phyloP scores from a whole-genome alignment of 2,888 invertebrate species.

The Notodonta ziczac region DNA sequence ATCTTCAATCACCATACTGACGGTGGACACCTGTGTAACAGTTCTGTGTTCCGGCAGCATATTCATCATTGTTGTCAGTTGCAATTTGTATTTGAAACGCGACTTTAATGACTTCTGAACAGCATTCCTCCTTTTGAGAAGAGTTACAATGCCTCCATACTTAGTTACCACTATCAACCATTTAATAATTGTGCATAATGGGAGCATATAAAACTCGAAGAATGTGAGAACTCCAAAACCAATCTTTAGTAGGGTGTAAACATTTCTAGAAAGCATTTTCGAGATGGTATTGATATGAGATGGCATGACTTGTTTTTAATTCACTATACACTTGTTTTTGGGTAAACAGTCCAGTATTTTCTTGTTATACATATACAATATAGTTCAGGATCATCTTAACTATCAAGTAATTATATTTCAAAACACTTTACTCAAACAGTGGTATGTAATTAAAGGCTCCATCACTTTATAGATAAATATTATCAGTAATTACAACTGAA shows the following conservation, averaged over 20 bases:
- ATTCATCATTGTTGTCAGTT: conserved; percentile 48
- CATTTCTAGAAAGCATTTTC: conserved; percentile 40
- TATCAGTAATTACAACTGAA: neutral
- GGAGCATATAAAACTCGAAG: conserved; percentile 58
- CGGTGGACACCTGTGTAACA: conserved; percentile 47
- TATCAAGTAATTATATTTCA: neutral
- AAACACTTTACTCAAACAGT: conserved; percentile 1
- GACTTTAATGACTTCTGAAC: conserved; percentile 23
- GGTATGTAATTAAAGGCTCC: neutral
- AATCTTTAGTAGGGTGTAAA: conserved; percentile 42
- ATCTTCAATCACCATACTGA: conserved; percentile 52
- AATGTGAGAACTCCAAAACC: conserved; percentile 45
- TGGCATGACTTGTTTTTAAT: conserved; percentile 22
- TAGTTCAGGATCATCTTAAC: too few relatives aligned
- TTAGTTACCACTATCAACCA: conserved; percentile 58
- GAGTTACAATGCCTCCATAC: conserved; percentile 40
- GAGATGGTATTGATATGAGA: conserved; percentile 13
- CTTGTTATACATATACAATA: too few relatives aligned
- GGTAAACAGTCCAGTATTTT: neutral
- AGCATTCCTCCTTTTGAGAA: conserved; percentile 15
- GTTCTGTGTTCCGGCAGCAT: conserved; percentile 21
- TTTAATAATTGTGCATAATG: conserved; percentile 55
- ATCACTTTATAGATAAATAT: neutral
- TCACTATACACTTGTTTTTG: neutral
- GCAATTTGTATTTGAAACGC: conserved; percentile 52